Base-by-base conservation (phyloP, 2,888 invertebrate genomes). In the Drosophila paranaensis region DNA sequence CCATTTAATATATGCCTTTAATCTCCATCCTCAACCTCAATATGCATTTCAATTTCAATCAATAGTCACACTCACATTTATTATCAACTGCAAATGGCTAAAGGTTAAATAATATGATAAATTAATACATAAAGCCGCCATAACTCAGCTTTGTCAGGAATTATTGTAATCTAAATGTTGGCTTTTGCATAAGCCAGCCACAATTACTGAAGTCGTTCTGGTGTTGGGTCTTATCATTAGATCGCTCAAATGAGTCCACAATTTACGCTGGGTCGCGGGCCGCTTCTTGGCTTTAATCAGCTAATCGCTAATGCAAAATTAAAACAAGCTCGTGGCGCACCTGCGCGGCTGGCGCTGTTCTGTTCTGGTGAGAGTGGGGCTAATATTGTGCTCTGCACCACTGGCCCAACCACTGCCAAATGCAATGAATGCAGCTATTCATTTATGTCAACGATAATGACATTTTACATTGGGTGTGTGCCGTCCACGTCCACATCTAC, bases 401-500 rank as follows among this genome's bases (percentile, higher is more conserved):
- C 33, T 55, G 39, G 51, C 54, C 60, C 56, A 62, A 62, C 58
- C 53, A 42, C 77, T 90, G 91, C 90, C 91, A 91, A 92, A 91
- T 90, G 90, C 91, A 87, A 84, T 90, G 86, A 89, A 82, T 89
- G 91, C 89, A 90, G 90, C 91, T 88, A 91, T 91, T 91, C 91
- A 90, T 91, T 91, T 91, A 89, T 91, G 91, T 91, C 91, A 91
- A 81, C 90, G 80, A 79, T 90, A 91, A 91, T 91, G 91, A 91
- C 91, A 91, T 83, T 91, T 83, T 83, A 85, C 87, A 90, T 89
- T 84, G 89, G 81, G 88, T 90, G 90, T 81, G 79, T 86, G 87
- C 76, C 70, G 57, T 68, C 73, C 73, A 62, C 30, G 39, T 48
- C 13, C 56, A 61, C 16, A 2, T 20, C 20, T 2, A 20, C 20